Evolutionary conservation across 2,888 invertebrate genomes (phyloP).

Genomic region (Lysandra coridon): DNA sequence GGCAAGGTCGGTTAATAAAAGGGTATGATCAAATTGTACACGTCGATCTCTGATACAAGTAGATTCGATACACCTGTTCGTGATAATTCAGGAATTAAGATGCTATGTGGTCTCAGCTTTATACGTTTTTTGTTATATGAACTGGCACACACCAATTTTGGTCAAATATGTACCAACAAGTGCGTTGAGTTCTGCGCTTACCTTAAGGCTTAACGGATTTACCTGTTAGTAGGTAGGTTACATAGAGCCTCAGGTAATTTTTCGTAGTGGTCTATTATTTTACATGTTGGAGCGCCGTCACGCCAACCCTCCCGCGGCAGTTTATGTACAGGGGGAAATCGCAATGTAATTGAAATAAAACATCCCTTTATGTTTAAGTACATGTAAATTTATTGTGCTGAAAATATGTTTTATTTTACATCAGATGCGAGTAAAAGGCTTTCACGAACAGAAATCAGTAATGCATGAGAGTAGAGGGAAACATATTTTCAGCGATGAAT

Average conservation of each 20-base stretch:
- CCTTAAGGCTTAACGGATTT: neutral
- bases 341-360: neutral
- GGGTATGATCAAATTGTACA: too few species aligned
- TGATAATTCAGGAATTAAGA: too few species aligned
- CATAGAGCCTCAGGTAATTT: neutral
- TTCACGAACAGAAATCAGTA: neutral
- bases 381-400: neutral
- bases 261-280: slow-evolving; percentile 5
- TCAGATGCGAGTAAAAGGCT: neutral
- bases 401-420: neutral
- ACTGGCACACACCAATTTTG: too few species aligned
- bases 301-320: neutral
- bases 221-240: neutral
- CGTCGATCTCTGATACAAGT: too few species aligned
- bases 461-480: neutral
- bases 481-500: neutral
- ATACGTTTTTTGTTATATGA: too few species aligned
- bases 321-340: neutral
- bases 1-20: too few species aligned
- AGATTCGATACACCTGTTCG: too few species aligned
- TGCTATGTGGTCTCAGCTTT: too few species aligned
- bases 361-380: neutral
- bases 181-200: too few species aligned
- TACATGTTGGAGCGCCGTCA: neutral
- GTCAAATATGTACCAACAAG: too few species aligned